Evolutionary conservation across 2,113 vertebrate species (phyloP), one percentile per base, ranked within the genome.

Genomic region (Drymodes brunneopygia): DNA sequence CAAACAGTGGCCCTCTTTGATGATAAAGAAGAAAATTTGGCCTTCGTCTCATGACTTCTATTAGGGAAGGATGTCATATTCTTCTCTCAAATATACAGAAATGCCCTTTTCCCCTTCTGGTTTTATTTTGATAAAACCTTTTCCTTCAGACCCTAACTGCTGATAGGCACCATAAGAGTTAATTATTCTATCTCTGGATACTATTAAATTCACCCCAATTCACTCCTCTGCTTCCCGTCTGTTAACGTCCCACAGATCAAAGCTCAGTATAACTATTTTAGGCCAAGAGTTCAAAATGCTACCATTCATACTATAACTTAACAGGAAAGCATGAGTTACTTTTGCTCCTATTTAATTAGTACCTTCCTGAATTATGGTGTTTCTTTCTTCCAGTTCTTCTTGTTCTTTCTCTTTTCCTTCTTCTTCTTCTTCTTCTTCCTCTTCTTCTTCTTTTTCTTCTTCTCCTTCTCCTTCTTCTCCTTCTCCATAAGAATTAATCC

Each of bases 141-240:
- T 92, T 66, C 6, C 35, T 94, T 78, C 75, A 80, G 58, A 47
- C 11, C 6, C 33, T 83, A 60, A 36, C 56, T 96, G 60, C 75
- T 90, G 86, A 87, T 83, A 91, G 67, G 87, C 70, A 90, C 71
- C 54, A 64, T 51, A 94, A 92, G 85, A 90, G 51, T 90, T 91
- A 95, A 94, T 93, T 92, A 88, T 93, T 88, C 75, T 92, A 81
- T 93, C 90, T 92, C 95, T 96, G 85, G 94, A 90, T 94, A 83
- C 75, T 48, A 90, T 95, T 97, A 94, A 86, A 94, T 94, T 93
- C 74, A 93, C 67, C 67, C 92, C 85, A 95, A 90, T 96, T 97
- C 56, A 51, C 90, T 96, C 75, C 90, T 93, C 90, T 95, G 90
- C 71, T 96, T 95, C 81, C 91, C 2, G 45, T 94, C 93, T 93